Evolutionary conservation across 1,140 invertebrate species (phyloP).

Genomic region (Solen grandis): DNA sequence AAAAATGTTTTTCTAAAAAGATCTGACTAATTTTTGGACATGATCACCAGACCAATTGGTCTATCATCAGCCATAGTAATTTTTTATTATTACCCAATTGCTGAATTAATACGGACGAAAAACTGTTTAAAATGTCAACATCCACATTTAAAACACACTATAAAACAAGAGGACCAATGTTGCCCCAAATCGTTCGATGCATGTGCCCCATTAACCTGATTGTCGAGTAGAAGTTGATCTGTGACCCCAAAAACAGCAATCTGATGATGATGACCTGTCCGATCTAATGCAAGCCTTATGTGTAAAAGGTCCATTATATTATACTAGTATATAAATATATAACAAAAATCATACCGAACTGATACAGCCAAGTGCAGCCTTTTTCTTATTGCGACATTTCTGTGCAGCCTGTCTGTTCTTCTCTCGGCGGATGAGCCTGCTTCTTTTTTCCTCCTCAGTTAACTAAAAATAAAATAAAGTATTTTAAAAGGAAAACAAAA

Average conservation of each 20-base stretch:
- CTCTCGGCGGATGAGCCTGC: background rate
- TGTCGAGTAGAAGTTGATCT: background rate
- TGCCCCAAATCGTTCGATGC: background rate
- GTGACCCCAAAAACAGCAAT: background rate
- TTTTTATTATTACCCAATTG: no score
- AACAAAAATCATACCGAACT: conserved; percentile 11
- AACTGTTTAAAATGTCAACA: no score
- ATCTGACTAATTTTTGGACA: no score
- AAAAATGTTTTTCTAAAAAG: no score
- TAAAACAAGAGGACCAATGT: no score
- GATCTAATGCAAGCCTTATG: background rate
- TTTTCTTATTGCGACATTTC: conserved; percentile 28
- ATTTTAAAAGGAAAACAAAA: background rate
- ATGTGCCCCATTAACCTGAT: background rate
- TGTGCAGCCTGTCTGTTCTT: conserved; percentile 25
- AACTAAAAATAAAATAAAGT: conserved; percentile 14
- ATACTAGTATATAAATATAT: background rate
- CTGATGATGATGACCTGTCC: background rate
- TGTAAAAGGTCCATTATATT: background rate
- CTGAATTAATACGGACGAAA: no score
- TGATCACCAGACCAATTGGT: no score
- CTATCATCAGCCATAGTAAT: no score
- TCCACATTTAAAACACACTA: no score
- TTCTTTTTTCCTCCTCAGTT: conserved; percentile 26
- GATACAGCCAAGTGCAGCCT: background rate